Evolutionary conservation across 2,113 vertebrate species (phyloP).

Genomic region (Podarcis muralis): DNA sequence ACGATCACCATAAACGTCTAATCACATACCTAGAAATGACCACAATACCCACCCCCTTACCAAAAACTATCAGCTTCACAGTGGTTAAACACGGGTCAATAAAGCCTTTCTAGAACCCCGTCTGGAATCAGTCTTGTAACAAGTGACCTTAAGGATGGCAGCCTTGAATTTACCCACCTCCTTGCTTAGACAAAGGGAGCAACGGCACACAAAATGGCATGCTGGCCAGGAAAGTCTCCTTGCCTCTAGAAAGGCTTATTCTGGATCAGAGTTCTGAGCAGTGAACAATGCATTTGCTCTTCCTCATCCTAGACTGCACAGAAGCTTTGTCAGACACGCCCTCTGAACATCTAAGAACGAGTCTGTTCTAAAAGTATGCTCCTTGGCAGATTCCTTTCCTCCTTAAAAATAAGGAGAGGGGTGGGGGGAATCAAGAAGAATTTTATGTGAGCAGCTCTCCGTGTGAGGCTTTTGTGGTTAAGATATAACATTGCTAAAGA

Average conservation of each 20-base stretch:
- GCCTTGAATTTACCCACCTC: background rate
- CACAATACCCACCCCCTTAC: background rate
- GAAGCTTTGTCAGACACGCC: background rate
- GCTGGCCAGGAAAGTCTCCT: background rate
- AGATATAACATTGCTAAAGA: constrained; percentile 64
- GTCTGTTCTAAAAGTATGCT: constrained; percentile 8
- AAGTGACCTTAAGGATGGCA: background rate
- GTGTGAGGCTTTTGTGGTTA: constrained; percentile 63
- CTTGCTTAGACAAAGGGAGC: background rate
- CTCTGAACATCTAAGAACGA: background rate
- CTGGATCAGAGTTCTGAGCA: background rate
- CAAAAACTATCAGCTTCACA: background rate
- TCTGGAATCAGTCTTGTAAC: background rate
- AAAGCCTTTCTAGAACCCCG: background rate
- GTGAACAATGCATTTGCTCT: background rate
- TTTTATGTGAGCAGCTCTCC: constrained; percentile 51
- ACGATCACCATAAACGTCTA: constrained; percentile 12
- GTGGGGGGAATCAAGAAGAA: constrained; percentile 52
- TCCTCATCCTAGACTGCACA: background rate
- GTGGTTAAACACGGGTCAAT: background rate
- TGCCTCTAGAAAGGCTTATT: background rate
- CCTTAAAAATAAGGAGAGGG: background rate
- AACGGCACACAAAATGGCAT: background rate
- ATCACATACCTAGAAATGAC: background rate
- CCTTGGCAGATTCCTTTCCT: background rate